Evolutionary conservation across 2,888 invertebrate species (phyloP), one percentile per base, ranked within the genome.

Genomic region (Empis livida): DNA sequence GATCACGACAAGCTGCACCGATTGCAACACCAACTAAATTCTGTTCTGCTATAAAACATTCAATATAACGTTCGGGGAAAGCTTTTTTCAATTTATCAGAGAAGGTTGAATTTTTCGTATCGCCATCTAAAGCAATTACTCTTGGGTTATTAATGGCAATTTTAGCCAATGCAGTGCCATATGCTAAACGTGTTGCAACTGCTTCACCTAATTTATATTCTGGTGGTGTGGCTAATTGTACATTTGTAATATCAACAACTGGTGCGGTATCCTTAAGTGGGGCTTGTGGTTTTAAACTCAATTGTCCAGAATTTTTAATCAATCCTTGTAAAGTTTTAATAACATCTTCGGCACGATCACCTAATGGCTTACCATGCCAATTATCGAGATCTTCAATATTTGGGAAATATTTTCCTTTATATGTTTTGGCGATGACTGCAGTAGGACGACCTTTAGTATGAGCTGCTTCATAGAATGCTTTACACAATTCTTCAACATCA

Each of bases 31-130:
- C 94, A 52, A 92, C 93, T 63, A 96, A 73, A 74, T 95, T 97
- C 75, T 99, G 99, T 67, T 99, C 99, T 49, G 99, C 99, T 63
- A 99, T 99, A 74, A 88, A 99, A 67, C 99, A 96, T 71, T 99
- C 99, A 56, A 99, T 82, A 71, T 88, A 95, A 54, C 79, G 74
- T 56, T 78, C 76, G 0, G 78, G 78, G 61, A 73, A 77, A 0
- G 71, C 82, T 56, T 84, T 79, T 66, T 85, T 86, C 53, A 97
- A 78, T 64, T 89, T 93, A 59, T 93, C 92, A 14, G 97, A 87
- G 72, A 81, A 99, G 0, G 99, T 99, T 0, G 97, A 99, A 71
- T 99, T 99, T 72, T 97, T 99, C 55, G 95, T 96, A 68, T 99
- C 99, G 20, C 93, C 97, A 66, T 99, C 97, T 58, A 99, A 68